A percentile compares a stretch with the other conserved stretches of the same genome.
Evolutionary conservation across 2,797 vertebrate genomes (phyloP).

Genomic region (Sciurus carolinensis): DNA sequence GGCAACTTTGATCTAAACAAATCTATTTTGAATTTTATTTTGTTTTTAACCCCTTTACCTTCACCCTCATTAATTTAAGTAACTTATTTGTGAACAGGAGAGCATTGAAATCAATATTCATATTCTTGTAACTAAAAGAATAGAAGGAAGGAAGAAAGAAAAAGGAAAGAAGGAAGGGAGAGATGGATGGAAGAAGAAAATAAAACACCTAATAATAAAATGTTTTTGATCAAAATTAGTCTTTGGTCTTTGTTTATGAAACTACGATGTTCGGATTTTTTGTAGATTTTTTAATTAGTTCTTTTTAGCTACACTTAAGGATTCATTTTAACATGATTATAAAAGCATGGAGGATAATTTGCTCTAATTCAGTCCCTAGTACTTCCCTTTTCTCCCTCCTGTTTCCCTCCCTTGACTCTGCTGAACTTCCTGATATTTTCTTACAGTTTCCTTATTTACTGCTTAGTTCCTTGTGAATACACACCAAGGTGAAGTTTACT

Average conservation of each 20-base stretch:
- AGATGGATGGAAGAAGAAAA: not conserved
- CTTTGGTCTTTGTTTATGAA: not conserved
- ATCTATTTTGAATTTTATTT: not conserved
- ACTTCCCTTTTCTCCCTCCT: too few species aligned
- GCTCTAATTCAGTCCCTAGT: too few species aligned
- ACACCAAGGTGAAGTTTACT: too few species aligned
- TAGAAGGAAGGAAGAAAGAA: not conserved
- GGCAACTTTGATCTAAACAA: not conserved
- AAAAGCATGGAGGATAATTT: too few species aligned
- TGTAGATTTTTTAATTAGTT: too few species aligned
- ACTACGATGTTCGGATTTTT: not conserved
- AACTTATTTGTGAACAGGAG: not conserved
- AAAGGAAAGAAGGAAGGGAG: rapidly evolving
- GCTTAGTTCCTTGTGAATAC: too few species aligned
- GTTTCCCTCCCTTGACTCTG: too few species aligned
- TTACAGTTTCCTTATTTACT: too few species aligned
- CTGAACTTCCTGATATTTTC: too few species aligned
- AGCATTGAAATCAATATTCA: not conserved
- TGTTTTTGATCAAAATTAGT: not conserved
- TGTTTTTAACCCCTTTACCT: not conserved
- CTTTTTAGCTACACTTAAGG: too few species aligned
- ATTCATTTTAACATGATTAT: too few species aligned
- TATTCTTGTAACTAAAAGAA: not conserved
- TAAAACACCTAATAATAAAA: not conserved
- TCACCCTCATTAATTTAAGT: not conserved